Evolutionary conservation across 2,113 vertebrate genomes (phyloP).

Genomic region (Crotalus helleri): DNA sequence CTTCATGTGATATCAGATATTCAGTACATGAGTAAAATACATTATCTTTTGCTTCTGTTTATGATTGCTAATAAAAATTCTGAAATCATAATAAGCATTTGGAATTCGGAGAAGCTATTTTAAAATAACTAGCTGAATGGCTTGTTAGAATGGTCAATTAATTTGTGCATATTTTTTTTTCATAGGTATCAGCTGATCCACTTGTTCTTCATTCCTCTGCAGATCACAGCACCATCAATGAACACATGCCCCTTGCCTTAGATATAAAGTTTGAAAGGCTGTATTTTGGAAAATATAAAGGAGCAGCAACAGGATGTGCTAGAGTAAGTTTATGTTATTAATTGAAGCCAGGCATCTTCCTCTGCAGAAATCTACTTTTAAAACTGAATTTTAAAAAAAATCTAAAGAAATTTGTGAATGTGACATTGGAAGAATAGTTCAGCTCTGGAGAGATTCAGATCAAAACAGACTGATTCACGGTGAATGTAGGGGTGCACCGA

Average conservation of each 20-base stretch:
- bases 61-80: background rate
- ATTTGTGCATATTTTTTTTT: slow-evolving; percentile 11
- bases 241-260: slow-evolving; percentile 45
- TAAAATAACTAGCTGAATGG: background rate
- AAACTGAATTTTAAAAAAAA: background rate
- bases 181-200: slow-evolving; percentile 58
- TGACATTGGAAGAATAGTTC: background rate
- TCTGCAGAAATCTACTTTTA: background rate
- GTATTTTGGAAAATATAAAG: slow-evolving; percentile 71
- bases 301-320: slow-evolving; percentile 63
- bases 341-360: background rate
- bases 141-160: background rate
- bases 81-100: background rate
- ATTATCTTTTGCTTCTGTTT: background rate
- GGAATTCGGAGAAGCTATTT: background rate
- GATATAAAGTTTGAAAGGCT: slow-evolving; percentile 67
- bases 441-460: background rate
- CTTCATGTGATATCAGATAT: background rate
- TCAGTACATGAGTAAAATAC: background rate
- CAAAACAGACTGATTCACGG: background rate
- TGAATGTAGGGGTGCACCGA: background rate
- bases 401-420: background rate
- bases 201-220: slow-evolving; percentile 28
- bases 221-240: slow-evolving; percentile 42
- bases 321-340: slow-evolving; percentile 63